Percentiles rank a stretch among this genome's conserved stretches.
Evolutionary conservation across 1,140 invertebrate species (phyloP).

Genomic region (Homarus americanus): DNA sequence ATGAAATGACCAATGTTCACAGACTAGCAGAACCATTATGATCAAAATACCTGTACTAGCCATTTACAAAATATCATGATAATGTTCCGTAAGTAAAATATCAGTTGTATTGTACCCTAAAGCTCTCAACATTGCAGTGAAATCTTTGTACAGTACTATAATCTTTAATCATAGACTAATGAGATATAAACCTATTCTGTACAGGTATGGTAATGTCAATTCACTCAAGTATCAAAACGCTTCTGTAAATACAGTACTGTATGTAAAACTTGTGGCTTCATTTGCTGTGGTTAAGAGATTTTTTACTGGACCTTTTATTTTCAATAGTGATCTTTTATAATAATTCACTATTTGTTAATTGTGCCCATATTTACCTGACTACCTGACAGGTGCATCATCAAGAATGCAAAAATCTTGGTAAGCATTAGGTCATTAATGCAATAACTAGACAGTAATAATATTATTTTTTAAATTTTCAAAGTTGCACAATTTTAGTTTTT

Average conservation of each 20-base stretch:
- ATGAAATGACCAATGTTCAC: no score
- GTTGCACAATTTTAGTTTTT: not conserved
- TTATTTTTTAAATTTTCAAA: not conserved
- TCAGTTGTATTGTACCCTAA: no score
- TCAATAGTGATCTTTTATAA: not conserved
- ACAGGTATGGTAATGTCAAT: no score
- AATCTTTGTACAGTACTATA: no score
- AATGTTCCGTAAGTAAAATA: no score
- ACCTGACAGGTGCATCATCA: not conserved
- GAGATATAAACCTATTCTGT: no score
- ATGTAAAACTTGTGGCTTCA: not conserved
- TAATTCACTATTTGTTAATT: conserved; percentile 5
- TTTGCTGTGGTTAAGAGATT: not conserved
- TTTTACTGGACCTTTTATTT: not conserved
- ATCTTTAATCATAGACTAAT: no score
- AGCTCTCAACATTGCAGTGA: no score
- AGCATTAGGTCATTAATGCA: not conserved
- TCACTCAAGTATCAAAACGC: no score
- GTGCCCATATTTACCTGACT: not conserved
- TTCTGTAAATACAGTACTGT: no score
- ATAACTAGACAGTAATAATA: not conserved
- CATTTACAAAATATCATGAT: not conserved
- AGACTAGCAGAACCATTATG: no score
- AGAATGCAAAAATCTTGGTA: not conserved
- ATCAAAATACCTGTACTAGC: not conserved